Percentiles rank a stretch among this genome's conserved stretches.
These are phyloP conservation scores for Cinara cedri DNA, from an alignment of 2,888 invertebrate genomes.

Conservation along the genomic window DNA sequence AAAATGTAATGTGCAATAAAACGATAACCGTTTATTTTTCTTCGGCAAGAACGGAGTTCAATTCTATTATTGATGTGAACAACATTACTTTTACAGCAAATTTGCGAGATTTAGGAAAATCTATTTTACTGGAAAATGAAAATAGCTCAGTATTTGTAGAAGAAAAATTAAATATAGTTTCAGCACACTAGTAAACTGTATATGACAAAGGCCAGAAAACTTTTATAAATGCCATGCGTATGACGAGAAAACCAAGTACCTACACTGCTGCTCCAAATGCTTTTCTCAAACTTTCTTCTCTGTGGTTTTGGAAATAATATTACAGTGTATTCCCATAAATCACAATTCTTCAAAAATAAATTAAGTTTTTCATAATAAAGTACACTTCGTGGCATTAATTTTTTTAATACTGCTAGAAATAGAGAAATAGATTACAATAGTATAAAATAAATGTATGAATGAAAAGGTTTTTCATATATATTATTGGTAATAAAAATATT, in stretches of 20 bases:
- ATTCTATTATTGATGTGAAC: constrained; percentile 1
- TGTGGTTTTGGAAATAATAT: neutral
- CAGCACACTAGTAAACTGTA: neutral
- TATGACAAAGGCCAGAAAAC: constrained; percentile 11
- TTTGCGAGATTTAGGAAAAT: constrained; percentile 24
- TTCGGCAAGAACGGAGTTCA: neutral
- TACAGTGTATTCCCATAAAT: neutral
- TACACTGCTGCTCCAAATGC: neutral
- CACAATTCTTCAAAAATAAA: neutral
- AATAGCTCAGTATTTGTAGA: constrained; percentile 1
- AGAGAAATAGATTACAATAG: neutral
- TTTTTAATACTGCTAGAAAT: neutral
- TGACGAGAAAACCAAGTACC: neutral
- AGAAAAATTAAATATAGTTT: constrained; percentile 7
- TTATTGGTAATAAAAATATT: too few relatives aligned
- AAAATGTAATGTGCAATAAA: neutral
- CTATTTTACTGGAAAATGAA: constrained; percentile 32
- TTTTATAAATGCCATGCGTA: constrained; percentile 10
- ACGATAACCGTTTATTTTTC: constrained; percentile 1
- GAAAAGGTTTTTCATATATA: too few relatives aligned
- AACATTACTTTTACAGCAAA: neutral
- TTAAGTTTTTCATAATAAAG: neutral
- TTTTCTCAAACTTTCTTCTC: neutral
- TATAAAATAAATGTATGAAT: too few relatives aligned
- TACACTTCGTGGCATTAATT: neutral